Percentiles rank a stretch among this genome's conserved stretches.
phyloP scores from a whole-genome alignment of 1,140 invertebrate species.

The Globodera rostochiensis region DNA sequence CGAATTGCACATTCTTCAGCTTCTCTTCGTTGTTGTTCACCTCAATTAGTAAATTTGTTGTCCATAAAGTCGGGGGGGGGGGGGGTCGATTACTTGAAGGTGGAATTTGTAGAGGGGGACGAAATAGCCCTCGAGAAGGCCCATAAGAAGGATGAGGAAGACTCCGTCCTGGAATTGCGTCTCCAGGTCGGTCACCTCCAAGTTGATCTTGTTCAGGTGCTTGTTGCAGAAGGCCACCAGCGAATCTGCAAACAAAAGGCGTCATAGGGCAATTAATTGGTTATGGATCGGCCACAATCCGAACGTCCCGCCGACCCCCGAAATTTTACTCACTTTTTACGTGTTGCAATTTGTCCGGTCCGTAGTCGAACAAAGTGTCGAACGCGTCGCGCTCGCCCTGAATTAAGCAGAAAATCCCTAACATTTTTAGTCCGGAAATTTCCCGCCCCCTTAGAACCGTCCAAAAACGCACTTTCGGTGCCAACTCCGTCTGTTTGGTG shows the following conservation, averaged over 20 bases:
- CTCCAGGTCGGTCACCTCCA: slow-evolving; percentile 91
- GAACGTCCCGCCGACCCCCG: background rate
- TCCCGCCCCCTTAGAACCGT: background rate
- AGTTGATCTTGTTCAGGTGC: slow-evolving; percentile 91
- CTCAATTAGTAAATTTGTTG: slow-evolving; percentile 28
- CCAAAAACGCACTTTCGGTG: slow-evolving; percentile 51
- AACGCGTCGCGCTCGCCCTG: slow-evolving; percentile 83
- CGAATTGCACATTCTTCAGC: slow-evolving; percentile 92
- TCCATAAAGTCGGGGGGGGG: background rate
- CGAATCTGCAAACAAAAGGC: slow-evolving; percentile 73
- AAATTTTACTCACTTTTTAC: slow-evolving; percentile 77
- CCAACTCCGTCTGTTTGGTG: slow-evolving; percentile 59
- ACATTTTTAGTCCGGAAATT: too few species aligned
- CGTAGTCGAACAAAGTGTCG: slow-evolving; percentile 96
- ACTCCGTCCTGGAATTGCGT: slow-evolving; percentile 96
- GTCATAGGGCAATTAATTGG: background rate
- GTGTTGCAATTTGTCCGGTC: slow-evolving; percentile 92
- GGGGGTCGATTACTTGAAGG: slow-evolving; percentile 67
- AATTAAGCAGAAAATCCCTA: slow-evolving; percentile 4
- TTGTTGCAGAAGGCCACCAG: slow-evolving; percentile 97
- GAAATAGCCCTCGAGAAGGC: slow-evolving; percentile 94
- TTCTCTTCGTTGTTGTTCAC: slow-evolving; percentile 73
- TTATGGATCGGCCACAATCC: background rate
- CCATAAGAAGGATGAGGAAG: slow-evolving; percentile 89
- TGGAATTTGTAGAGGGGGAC: slow-evolving; percentile 93